phyloP scores from a whole-genome alignment of 2,113 vertebrate species.

The Galemys pyrenaicus region DNA sequence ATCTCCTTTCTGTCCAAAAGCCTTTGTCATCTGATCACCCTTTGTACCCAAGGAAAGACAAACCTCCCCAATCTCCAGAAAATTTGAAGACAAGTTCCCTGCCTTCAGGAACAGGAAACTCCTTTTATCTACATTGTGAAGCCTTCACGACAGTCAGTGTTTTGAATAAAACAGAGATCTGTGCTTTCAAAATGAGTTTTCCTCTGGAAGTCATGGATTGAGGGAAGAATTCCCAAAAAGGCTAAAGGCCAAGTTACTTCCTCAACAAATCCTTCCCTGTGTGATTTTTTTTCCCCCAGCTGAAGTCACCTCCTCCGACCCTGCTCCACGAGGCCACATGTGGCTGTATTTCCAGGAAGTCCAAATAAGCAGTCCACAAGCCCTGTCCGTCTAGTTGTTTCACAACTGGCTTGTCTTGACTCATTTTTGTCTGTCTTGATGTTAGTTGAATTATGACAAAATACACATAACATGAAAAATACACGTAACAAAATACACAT shows the following conservation, averaged over 20 bases:
- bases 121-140: too few species aligned
- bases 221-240: not conserved
- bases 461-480: not conserved
- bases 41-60: not conserved
- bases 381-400: not conserved
- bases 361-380: not conserved
- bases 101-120: not conserved
- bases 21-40: not conserved
- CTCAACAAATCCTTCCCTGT: not conserved
- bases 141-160: not conserved
- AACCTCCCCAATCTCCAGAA: not conserved
- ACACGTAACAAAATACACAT: not conserved
- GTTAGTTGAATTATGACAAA: not conserved
- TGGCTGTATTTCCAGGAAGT: conserved; percentile 7
- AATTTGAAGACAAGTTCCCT: not conserved
- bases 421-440: not conserved
- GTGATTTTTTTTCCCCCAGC: not conserved
- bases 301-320: not conserved
- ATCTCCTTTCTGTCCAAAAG: not conserved
- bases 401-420: not conserved
- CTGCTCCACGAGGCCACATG: not conserved
- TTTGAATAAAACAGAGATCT: not conserved
- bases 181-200: not conserved
- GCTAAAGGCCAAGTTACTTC: not conserved
- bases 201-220: not conserved